A percentile compares a stretch with the other conserved stretches of the same genome.
Evolutionary conservation across 2,888 invertebrate species (phyloP).

Genomic region (Sicus ferrugineus): DNA sequence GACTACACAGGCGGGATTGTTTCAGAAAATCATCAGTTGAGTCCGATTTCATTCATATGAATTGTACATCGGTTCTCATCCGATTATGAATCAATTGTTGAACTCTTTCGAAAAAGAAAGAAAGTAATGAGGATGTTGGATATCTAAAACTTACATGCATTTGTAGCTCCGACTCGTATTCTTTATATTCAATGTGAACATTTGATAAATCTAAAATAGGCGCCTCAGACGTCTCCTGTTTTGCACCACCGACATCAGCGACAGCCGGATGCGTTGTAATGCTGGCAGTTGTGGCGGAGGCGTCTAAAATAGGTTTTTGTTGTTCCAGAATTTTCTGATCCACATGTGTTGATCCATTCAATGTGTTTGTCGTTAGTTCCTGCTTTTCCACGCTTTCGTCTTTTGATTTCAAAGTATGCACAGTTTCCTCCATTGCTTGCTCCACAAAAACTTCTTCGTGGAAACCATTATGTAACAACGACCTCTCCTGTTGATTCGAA

Average conservation of each 20-base stretch:
- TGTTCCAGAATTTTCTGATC: neutral
- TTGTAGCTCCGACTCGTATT: constrained; percentile 94
- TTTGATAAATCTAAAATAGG: constrained; percentile 46
- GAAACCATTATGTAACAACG: constrained; percentile 38
- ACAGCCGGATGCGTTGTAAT: neutral
- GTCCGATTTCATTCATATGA: no score
- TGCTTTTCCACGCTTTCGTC: constrained; percentile 22
- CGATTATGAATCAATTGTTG: no score
- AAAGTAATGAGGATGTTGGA: neutral
- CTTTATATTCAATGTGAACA: constrained; percentile 68
- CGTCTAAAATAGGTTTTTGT: no score
- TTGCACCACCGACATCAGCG: neutral
- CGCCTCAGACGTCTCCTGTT: constrained; percentile 27
- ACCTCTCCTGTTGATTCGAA: constrained; percentile 14
- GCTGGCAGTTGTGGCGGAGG: constrained; percentile 23
- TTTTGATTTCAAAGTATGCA: no score
- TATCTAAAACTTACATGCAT: constrained; percentile 74
- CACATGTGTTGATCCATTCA: constrained; percentile 10
- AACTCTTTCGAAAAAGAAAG: no score
- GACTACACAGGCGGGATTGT: no score
- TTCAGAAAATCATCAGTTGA: no score
- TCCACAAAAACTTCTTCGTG: neutral
- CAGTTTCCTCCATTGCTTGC: neutral
- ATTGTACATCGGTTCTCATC: no score
- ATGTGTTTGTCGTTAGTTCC: constrained; percentile 9